Evolutionary conservation across 2,888 invertebrate species (phyloP), one percentile per base, ranked within the genome.

Genomic region (Eilema sororculum): DNA sequence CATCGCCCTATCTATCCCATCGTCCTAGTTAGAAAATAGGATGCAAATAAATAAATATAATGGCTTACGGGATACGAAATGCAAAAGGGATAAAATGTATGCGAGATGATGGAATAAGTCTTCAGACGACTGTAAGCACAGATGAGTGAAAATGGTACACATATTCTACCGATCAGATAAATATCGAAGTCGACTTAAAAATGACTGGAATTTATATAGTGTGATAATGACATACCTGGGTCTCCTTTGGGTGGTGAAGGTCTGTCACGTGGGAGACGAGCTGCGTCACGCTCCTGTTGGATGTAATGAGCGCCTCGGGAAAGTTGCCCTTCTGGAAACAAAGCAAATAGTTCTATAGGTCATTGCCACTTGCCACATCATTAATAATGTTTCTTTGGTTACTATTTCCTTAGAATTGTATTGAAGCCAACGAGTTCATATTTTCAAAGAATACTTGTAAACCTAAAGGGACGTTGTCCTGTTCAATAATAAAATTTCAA

Each of bases 271-370:
- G 95, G 92, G 66, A 95, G 89, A 64, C 91, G 91, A 41, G 91
- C 87, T 65, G 88, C 90, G 85, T 91, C 95, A 82, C 87, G 92
- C 83, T 96, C 97, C 84, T 96, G 96, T 85, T 96, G 96, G 68
- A 98, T 93, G 87, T 97, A 98, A 67, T 96, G 96, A 22, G 98
- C 97, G 71, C 97, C 97, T 87, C 97, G 97, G 9, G 98, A 97
- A 79, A 98, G 95, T 84, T 98, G 98, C 41, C 98, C 98, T 91
- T 98, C 98, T 98, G 95, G 56, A 96, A 96, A 59, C 10, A 41
- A 59, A 22, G 22, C 0, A 41, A 62, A 16, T 46, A n/a, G 24
- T 46, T 13, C 52, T 41, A 24, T 63, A 41, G 28, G n/a, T n/a
- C n/a, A n/a, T 28, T 4, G 16, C 6, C 20, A 20, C 5, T 20